phyloP scores from a whole-genome alignment of 1,140 invertebrate species.

The Drosophila subobscura region DNA sequence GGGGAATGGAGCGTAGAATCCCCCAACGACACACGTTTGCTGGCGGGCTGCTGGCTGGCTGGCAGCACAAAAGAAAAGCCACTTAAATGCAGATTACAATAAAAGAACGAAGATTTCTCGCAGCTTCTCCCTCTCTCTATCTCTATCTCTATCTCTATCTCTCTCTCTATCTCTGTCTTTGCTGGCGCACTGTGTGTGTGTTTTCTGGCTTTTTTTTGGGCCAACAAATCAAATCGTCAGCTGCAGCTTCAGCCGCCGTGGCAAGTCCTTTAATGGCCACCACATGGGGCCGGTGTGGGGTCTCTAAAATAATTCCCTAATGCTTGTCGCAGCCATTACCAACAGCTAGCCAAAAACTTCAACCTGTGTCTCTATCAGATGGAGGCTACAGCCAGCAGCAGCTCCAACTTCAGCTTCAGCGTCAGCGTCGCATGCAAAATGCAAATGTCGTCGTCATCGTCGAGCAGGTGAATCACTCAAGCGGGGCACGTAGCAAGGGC shows the following conservation, averaged over 20 bases:
- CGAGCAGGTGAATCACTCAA: conserved; percentile 60
- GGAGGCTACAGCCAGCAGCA: conserved; percentile 4
- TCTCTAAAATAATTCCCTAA: conserved; percentile 58
- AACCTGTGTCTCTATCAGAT: conserved; percentile 7
- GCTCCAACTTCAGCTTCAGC: conserved; percentile 15
- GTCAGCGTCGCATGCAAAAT: conserved; percentile 44
- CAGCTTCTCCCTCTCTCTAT: conserved; percentile 39
- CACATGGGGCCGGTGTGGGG: conserved; percentile 46
- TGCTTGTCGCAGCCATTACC: conserved; percentile 60
- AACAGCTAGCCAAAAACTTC: conserved; percentile 28
- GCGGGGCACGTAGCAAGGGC: conserved; percentile 48
- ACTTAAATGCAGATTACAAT: conserved; percentile 81
- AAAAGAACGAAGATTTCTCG: conserved; percentile 64
- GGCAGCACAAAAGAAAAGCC: conserved; percentile 71
- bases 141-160: conserved; percentile 17
- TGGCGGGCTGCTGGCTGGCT: no score
- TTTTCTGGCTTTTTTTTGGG: conserved; percentile 24
- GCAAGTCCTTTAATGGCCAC: conserved; percentile 63
- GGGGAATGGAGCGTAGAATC: no score
- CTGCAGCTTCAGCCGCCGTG: conserved; percentile 23
- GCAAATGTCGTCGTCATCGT: conserved; percentile 37
- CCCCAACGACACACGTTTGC: no score
- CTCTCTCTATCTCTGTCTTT: conserved; percentile 19
- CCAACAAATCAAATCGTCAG: conserved; percentile 66
- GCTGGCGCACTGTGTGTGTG: not conserved